Percentiles rank a stretch among this genome's conserved stretches.
Conservation (phyloP, 2,113 vertebrate species). For the Cephalopholis sonnerati region DNA sequence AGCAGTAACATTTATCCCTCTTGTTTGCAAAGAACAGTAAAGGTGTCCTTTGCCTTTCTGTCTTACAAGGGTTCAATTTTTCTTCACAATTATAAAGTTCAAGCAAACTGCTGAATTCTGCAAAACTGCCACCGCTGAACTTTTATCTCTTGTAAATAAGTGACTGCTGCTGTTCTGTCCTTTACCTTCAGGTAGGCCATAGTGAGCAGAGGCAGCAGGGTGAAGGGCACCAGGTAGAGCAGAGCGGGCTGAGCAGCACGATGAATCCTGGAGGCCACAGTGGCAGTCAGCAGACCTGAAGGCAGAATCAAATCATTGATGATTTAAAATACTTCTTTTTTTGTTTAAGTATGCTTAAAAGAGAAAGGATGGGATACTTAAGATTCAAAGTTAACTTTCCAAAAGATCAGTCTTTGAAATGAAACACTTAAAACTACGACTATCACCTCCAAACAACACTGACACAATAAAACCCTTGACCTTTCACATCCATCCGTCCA, state of each 20-base stretch:
- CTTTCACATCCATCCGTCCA: slow-evolving; percentile 30
- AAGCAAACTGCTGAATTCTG: neutral
- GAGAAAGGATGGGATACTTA: neutral
- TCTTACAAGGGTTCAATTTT: neutral
- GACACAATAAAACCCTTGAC: neutral
- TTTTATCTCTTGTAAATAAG: neutral
- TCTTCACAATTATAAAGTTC: neutral
- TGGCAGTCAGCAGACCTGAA: slow-evolving; percentile 96
- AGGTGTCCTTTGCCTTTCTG: neutral
- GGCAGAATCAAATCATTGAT: slow-evolving; percentile 11
- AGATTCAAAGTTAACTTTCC: neutral
- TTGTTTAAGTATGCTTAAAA: neutral
- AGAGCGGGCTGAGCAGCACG: slow-evolving; percentile 98
- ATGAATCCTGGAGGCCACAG: slow-evolving; percentile 98
- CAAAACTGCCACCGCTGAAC: neutral
- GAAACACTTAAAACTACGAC: neutral
- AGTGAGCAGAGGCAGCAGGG: slow-evolving; percentile 98
- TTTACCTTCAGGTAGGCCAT: slow-evolving; percentile 99
- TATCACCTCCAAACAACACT: neutral
- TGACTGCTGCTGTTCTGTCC: neutral
- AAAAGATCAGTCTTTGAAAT: neutral
- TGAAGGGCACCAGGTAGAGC: slow-evolving; percentile 98
- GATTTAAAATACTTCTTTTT: neutral
- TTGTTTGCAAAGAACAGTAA: neutral
- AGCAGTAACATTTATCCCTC: neutral